Conservation (phyloP, 2,797 vertebrate genomes). For the Poeciliopsis presidionis region DNA sequence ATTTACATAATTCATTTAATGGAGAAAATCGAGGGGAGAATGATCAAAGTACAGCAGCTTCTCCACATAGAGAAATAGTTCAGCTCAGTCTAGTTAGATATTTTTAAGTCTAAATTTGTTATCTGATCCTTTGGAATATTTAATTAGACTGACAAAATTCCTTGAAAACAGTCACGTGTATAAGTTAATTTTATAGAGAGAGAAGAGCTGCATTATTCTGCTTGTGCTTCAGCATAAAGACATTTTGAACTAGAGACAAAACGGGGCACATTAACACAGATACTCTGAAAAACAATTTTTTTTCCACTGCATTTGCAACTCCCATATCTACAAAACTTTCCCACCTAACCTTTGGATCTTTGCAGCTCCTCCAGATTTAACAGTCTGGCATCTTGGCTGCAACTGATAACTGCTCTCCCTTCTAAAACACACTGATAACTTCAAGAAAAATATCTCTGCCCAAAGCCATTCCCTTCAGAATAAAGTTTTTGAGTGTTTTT, state of each 20-base stretch:
- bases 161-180: not conserved
- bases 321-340: not conserved
- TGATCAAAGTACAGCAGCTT: not conserved
- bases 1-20: not conserved
- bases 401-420: not conserved
- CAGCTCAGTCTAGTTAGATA: not conserved
- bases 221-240: not conserved
- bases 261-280: not conserved
- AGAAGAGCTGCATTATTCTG: not conserved
- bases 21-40: not conserved
- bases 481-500: not conserved
- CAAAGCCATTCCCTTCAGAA: not conserved
- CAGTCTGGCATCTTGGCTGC: not conserved
- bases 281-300: not conserved
- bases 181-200: not conserved
- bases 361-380: not conserved
- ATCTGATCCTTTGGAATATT: not conserved
- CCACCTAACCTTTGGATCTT: not conserved
- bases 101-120: not conserved
- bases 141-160: not conserved
- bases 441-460: not conserved
- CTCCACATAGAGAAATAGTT: not conserved
- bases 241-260: not conserved
- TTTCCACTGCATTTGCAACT: not conserved
- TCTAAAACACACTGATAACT: not conserved